Conservation (phyloP, 2,113 vertebrate genomes). For the Pomatostomus ruficeps region DNA sequence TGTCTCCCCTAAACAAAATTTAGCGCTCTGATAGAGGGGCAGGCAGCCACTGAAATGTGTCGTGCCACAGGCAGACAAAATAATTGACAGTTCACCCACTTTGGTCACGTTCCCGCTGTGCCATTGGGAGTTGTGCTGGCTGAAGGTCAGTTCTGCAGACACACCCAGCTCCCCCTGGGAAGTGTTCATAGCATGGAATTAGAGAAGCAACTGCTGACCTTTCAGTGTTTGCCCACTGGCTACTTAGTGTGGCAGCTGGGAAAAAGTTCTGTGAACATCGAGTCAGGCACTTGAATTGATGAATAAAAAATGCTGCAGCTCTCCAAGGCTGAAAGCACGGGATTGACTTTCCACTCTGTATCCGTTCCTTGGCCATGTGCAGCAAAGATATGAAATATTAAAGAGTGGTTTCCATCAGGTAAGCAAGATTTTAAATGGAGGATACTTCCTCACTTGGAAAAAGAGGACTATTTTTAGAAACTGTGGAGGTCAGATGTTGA, state of each 20-base stretch:
- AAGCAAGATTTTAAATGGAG: conserved; percentile 43
- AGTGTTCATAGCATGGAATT: not conserved
- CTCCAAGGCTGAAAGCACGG: not conserved
- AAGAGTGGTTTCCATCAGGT: conserved; percentile 30
- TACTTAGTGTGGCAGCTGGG: not conserved
- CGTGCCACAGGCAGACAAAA: not conserved
- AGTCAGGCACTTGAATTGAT: not conserved
- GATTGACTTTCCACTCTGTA: not conserved
- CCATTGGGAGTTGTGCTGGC: not conserved
- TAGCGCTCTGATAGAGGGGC: not conserved
- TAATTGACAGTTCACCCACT: not conserved
- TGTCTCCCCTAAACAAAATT: not conserved
- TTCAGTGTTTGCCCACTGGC: conserved; percentile 18
- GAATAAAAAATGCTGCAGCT: not conserved
- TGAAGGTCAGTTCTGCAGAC: not conserved
- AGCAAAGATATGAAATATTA: conserved; percentile 41
- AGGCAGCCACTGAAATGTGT: not conserved
- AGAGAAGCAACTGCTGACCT: conserved; percentile 29
- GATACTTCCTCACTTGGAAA: not conserved
- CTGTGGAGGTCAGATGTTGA: conserved; percentile 10
- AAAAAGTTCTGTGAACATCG: not conserved
- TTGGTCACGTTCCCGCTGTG: not conserved
- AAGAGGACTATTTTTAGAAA: not conserved
- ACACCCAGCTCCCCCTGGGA: not conserved
- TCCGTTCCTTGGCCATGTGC: not conserved